A percentile compares a stretch with the other conserved stretches of the same genome.
Conservation (phyloP, 1,140 invertebrate species). For the Drosophila lacertosa region DNA sequence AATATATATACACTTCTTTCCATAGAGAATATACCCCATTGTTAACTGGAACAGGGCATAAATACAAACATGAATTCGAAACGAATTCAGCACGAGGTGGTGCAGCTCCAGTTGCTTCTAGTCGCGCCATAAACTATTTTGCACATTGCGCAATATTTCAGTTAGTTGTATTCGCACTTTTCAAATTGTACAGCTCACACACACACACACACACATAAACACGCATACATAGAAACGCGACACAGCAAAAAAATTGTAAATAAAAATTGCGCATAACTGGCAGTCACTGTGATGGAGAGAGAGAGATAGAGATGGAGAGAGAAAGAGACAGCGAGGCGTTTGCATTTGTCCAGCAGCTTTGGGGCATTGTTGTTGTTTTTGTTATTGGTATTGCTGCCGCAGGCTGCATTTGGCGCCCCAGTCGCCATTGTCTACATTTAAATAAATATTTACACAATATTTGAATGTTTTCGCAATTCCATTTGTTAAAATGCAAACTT, state of each 20-base stretch:
- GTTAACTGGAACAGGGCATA: conserved; percentile 1
- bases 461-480: conserved; percentile 74
- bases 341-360: conserved; percentile 28
- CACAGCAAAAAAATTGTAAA: conserved; percentile 70
- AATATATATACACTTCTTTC: too few relatives aligned
- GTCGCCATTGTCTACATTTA: conserved; percentile 69
- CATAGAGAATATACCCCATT: neutral
- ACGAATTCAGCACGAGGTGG: conserved; percentile 52
- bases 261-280: conserved; percentile 68
- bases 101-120: conserved; percentile 48
- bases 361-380: conserved; percentile 8
- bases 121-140: conserved; percentile 75
- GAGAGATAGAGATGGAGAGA: conserved; percentile 1
- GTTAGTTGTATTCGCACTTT: conserved; percentile 64
- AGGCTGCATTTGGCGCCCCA: conserved; percentile 36
- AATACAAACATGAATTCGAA: conserved; percentile 53
- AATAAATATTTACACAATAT: conserved; percentile 78
- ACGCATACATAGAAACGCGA: conserved; percentile 38
- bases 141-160: conserved; percentile 79
- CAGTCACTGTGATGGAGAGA: conserved; percentile 31
- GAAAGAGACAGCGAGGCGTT: conserved; percentile 7
- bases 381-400: conserved; percentile 12
- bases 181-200: conserved; percentile 64
- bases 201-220: conserved; percentile 40
- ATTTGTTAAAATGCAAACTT: conserved; percentile 63